These are phyloP conservation scores for Sycophaga agraensis DNA, from an alignment of 1,140 invertebrate species.

Conservation along the genomic window DNA sequence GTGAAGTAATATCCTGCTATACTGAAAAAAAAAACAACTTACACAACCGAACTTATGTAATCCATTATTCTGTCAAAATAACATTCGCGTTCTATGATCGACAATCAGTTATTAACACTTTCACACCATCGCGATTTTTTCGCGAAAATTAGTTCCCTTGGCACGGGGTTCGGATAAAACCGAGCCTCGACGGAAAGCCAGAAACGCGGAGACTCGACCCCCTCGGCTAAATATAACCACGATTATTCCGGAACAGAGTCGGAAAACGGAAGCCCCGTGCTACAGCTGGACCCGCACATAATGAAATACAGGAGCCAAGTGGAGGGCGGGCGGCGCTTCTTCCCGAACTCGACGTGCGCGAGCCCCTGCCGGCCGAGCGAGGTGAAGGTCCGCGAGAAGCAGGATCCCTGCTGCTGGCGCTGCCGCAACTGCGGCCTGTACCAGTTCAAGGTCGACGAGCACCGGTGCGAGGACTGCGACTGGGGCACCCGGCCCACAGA, in stretches of 20 bases:
- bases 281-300: conserved; percentile 45
- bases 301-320: conserved; percentile 44
- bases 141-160: too few species aligned
- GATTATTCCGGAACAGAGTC: conserved; percentile 42
- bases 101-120: too few species aligned
- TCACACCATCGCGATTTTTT: too few species aligned
- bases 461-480: conserved; percentile 64
- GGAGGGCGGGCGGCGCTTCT: conserved; percentile 32
- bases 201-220: too few species aligned
- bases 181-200: too few species aligned
- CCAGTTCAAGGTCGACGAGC: conserved; percentile 64
- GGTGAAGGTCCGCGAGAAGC: conserved; percentile 55
- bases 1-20: too few species aligned
- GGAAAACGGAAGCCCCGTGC: conserved; percentile 42
- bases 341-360: conserved; percentile 56
- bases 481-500: conserved; percentile 51
- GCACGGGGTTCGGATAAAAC: too few species aligned
- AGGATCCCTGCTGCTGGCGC: conserved; percentile 63
- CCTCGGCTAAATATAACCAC: neutral
- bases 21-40: too few species aligned
- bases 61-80: too few species aligned
- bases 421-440: conserved; percentile 66
- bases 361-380: conserved; percentile 53
- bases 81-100: too few species aligned
- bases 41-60: too few species aligned